Conservation (phyloP, 1,140 invertebrate genomes). For the Drosophila nannoptera region DNA sequence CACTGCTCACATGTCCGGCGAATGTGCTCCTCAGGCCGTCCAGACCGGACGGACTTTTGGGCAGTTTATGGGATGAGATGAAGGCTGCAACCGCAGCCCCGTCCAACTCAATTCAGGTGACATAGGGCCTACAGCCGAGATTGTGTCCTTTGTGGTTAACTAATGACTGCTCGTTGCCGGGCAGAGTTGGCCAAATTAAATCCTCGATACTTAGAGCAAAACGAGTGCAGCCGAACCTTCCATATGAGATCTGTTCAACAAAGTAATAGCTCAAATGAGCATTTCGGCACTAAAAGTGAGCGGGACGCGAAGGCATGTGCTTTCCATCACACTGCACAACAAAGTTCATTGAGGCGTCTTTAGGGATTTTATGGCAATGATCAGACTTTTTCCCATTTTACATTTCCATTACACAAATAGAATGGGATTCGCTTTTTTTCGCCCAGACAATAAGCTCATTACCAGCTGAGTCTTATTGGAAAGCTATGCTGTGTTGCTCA, state of each 20-base stretch:
- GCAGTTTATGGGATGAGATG: conserved; percentile 32
- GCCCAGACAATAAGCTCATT: not conserved
- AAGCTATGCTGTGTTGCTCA: conserved; percentile 4
- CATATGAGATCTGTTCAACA: conserved; percentile 33
- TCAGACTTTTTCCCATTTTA: too few relatives aligned
- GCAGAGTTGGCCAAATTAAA: conserved; percentile 10
- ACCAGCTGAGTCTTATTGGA: not conserved
- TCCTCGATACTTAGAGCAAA: not conserved
- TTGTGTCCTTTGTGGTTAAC: conserved; percentile 49
- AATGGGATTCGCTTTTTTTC: too few relatives aligned
- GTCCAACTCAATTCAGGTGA: conserved; percentile 54
- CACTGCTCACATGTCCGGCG: conserved; percentile 6
- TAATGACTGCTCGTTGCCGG: conserved; percentile 41
- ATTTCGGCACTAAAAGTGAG: conserved; percentile 65
- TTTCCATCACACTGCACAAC: conserved; percentile 11
- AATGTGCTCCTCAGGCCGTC: conserved; percentile 31
- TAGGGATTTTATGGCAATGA: too few relatives aligned
- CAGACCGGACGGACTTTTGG: conserved; percentile 19
- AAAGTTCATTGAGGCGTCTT: too few relatives aligned
- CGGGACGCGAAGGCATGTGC: not conserved
- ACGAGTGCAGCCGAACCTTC: conserved; percentile 5
- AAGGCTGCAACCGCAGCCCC: conserved; percentile 45
- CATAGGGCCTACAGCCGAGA: conserved; percentile 29
- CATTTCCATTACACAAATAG: too few relatives aligned
- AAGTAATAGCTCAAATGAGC: conserved; percentile 44